phyloP scores from a whole-genome alignment of 2,888 invertebrate species.

The Hecatera dysodea region DNA sequence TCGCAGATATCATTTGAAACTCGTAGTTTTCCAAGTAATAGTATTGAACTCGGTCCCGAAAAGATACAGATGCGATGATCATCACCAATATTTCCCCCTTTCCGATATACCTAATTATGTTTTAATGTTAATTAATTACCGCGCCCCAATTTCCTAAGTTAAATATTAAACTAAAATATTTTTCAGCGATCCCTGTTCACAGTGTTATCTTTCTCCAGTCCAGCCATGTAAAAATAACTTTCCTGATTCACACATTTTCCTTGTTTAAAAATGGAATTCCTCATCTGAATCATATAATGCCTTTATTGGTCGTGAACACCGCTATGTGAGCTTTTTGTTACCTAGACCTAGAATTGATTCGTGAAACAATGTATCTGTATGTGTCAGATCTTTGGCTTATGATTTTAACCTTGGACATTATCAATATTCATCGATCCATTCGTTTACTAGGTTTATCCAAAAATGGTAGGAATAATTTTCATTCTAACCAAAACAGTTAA shows the following conservation, averaged over 20 bases:
- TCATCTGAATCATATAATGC: conserved; percentile 56
- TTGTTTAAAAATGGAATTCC: conserved; percentile 63
- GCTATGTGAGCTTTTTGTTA: conserved; percentile 42
- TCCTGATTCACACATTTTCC: conserved; percentile 63
- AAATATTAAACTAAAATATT: conserved; percentile 30
- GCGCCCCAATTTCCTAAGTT: conserved; percentile 11
- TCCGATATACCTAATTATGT: conserved; percentile 7
- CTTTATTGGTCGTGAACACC: conserved; percentile 46
- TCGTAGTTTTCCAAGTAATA: conserved; percentile 7
- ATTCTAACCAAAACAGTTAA: neutral
- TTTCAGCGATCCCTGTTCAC: conserved; percentile 38
- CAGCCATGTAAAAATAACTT: conserved; percentile 62
- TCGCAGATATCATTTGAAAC: conserved; percentile 25
- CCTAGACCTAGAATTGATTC: conserved; percentile 52
- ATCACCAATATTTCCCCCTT: neutral
- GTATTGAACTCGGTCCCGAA: neutral
- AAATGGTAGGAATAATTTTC: neutral
- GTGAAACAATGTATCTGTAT: conserved; percentile 21
- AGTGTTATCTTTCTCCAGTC: conserved; percentile 48
- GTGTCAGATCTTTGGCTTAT: conserved; percentile 26
- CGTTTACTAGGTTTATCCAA: neutral
- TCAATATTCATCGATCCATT: conserved; percentile 10
- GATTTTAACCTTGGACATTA: conserved; percentile 28
- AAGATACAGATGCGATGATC: conserved; percentile 6
- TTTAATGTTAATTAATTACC: conserved; percentile 12